Base-by-base conservation (phyloP, 2,888 invertebrate genomes). In the Hirtodrosophila cameraria region DNA sequence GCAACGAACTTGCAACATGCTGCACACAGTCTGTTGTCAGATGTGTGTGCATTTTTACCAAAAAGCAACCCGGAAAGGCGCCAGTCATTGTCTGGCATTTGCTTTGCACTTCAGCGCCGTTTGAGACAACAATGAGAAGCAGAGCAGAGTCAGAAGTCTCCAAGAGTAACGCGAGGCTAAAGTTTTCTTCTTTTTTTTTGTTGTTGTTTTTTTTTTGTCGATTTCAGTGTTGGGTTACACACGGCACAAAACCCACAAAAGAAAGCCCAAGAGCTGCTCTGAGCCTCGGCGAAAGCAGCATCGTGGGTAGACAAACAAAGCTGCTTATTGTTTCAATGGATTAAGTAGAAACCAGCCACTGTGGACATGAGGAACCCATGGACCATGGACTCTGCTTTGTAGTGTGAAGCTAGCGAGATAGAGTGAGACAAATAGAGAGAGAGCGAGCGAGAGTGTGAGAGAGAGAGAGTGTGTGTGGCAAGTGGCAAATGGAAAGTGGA, bases 301-400 rank as follows among this genome's bases (percentile, higher is more conserved):
- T 70, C 63, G 58, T 63, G 61, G 60, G 63, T 65, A 61, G 72
- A 66, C 55, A 85, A 79, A 83, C 87, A 83, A 83, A 87, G 82
- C 81, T 65, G 75, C 84, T 83, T 83, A 87, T 87, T 87, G 84
- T 86, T 87, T 86, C 80, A 86, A 86, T 83, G 84, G 87, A 86
- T 87, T 85, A 76, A 85, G 69, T 59, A 45, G 83, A 62, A 61
- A 53, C 43, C 60, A 62, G 69, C 35, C 35, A 35, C 28, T 30
- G 42, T 58, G 52, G 49, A 50, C n/a, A n/a, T n/a, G n/a, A n/a
- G n/a, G n/a, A n/a, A n/a, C n/a, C 46, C 41, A 54, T 15, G 25
- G 23, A 43, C 18, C 12, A 12, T 28, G 42, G 18, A 25, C 33
- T 15, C 3, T 15, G 33, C 33, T 15, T 8, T 15, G 33, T 16